Evolutionary conservation across 1,140 invertebrate genomes (phyloP), one percentile per base, ranked within the genome.

Genomic region (Leptinotarsa lineolata): DNA sequence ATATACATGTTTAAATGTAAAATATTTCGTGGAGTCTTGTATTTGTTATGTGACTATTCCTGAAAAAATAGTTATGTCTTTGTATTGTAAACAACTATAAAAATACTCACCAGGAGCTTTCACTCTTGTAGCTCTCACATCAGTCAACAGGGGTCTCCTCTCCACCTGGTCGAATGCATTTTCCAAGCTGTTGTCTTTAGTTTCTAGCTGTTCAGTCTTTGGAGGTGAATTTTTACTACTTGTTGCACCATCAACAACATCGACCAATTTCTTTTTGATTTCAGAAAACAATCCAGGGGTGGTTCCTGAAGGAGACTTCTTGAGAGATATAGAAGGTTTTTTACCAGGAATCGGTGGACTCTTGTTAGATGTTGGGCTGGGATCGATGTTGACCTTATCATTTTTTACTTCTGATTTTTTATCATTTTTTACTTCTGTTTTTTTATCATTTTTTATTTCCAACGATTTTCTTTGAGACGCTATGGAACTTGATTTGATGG

Each of bases 101-200:
- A 39, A 39, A 39, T 8, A 72, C 75, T 76, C 70, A 82, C 82
- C 84, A 59, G 87, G 86, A 24, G 86, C 85, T 81, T 87, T 87
- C 4, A 85, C 90, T 81, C 90, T 87, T 70, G 86, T 87, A 6
- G 88, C 88, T 64, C 90, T 84, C 30, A 89, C 88, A 81, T 91
- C 90, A 60, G 86, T 85, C 48, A 91, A 83, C 76, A 91, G 86
- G 2, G 89, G 87, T 68, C 85, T 85, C 45, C 90, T 84, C 78
- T 90, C 89, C 20, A 91, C 85, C 72, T 88, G 86, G 83, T 91
- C 90, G 79, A 91, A 91, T 1, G 88, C 89, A 70, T 84, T 85
- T 60, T 83, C 76, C 15, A 67, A 61, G 44, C 44, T 72, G 72
- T 39, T 73, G 30, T 81, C 73, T 44, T 73, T 76, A 4, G 21